Conservation (phyloP, 2,797 vertebrate species). For the Tokudaia muenninki region DNA sequence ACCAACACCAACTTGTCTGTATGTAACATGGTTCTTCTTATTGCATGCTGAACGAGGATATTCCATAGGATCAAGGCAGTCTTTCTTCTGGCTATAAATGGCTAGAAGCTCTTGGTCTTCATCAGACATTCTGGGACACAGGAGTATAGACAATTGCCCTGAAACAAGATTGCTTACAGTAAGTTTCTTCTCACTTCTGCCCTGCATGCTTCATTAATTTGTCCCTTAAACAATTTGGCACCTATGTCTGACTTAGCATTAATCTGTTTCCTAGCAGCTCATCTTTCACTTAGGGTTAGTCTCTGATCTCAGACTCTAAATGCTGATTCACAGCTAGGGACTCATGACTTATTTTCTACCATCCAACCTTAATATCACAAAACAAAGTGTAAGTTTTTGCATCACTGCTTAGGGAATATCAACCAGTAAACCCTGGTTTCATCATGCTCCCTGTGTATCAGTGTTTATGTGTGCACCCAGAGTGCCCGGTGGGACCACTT, state of each 20-base stretch:
- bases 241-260: not conserved
- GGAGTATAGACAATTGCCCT: not conserved
- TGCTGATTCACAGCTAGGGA: not conserved
- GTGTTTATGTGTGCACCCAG: not conserved
- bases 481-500: not conserved
- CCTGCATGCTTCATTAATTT: not conserved
- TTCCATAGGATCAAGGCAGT: not conserved
- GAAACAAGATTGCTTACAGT: not conserved
- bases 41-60: not conserved
- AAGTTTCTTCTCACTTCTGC: not conserved
- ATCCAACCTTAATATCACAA: not conserved
- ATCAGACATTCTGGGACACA: too few relatives aligned
- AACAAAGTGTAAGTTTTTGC: not conserved
- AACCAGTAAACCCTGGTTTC: not conserved
- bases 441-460: not conserved
- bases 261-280: not conserved
- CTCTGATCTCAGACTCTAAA: not conserved
- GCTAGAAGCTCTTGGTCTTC: not conserved
- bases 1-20: not conserved
- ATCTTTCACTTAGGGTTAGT: not conserved
- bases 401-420: not conserved
- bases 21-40: not conserved
- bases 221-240: not conserved
- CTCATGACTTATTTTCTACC: not conserved
- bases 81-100: constrained; percentile 7